Evolutionary conservation across 2,888 invertebrate genomes (phyloP), one percentile per base, ranked within the genome.

Genomic region (Fissipunctia ypsillon): DNA sequence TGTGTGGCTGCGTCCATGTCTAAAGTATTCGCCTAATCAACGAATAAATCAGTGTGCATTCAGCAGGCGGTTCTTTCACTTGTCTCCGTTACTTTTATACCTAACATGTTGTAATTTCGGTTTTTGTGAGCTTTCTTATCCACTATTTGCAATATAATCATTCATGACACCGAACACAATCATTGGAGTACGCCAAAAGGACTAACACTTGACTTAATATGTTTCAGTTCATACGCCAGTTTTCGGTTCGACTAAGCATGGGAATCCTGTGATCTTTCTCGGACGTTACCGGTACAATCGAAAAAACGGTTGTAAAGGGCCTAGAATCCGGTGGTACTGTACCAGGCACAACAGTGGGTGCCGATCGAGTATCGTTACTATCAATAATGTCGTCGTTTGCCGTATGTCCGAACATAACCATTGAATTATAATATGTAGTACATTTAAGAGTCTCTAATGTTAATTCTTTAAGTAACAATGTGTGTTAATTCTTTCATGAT

Each of bases 241-340:
- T 14, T 82, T 70, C 12, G 56, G 82, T 2, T 16, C 0, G 0
- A 79, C 80, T 0, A 72, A 16, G 59, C n/a, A 41, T 25, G 81
- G 84, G 16, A 82, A 83, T 50, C 80, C 80, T 7, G 76, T 83
- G 1, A 56, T 83, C 4, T 41, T 69, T 12, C 0, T 80, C 0
- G 84, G 84, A n/a, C 2, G 0, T 1, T 61, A 83, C 45, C 71
- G 83, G 9, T 81, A 67, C 59, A 75, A 81, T 35, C 45, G 61
- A 22, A 70, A 35, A 1, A 67, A 63, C 56, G 45, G 19, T 0
- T 56, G 38, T 22, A 76, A 52, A 22, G 82, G 80, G 0, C 59
- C 80, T 2, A 64, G 68, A 35, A 31, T n/a, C 14, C 77, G 82
- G 2, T 80, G 80, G 80, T 72, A 63, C 12, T 80, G 80, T 41